These are phyloP conservation scores for Keiferia lycopersicella DNA, from an alignment of 2,888 invertebrate species.

Conservation along the genomic window DNA sequence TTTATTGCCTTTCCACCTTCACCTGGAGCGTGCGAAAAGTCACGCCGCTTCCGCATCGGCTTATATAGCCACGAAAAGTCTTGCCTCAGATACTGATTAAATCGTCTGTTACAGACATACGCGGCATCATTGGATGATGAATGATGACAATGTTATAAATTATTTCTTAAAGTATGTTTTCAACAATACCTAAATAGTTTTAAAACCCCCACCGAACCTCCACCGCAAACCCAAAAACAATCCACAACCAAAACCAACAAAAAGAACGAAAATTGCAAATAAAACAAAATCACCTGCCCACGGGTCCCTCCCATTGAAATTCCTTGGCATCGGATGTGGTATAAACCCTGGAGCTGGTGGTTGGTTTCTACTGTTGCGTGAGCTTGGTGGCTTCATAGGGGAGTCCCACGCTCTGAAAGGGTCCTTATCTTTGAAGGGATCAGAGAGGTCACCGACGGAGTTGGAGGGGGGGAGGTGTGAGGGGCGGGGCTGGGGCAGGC, in stretches of 20 bases:
- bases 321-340: constrained; percentile 68
- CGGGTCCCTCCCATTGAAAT: constrained; percentile 78
- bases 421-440: constrained; percentile 52
- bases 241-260: constrained; percentile 59
- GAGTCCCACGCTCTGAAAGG: constrained; percentile 70
- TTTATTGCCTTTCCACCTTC: background rate
- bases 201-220: constrained; percentile 22
- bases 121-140: too few species aligned
- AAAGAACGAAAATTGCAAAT: constrained; percentile 64
- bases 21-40: too few species aligned
- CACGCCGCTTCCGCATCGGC: too few species aligned
- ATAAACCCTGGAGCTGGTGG: constrained; percentile 55
- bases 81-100: too few species aligned
- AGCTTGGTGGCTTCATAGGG: constrained; percentile 43
- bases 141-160: too few species aligned
- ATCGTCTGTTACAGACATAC: too few species aligned
- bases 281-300: constrained; percentile 82
- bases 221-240: constrained; percentile 40
- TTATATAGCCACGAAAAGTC: too few species aligned
- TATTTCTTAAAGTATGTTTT: too few species aligned
- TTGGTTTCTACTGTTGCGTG: constrained; percentile 28
- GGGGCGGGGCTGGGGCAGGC: constrained; percentile 65
- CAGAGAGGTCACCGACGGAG: constrained; percentile 70
- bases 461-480: constrained; percentile 61
- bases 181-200: too few species aligned